Evolutionary conservation across 2,888 invertebrate species (phyloP), one percentile per base, ranked within the genome.

Genomic region (Sussaba pulchella): DNA sequence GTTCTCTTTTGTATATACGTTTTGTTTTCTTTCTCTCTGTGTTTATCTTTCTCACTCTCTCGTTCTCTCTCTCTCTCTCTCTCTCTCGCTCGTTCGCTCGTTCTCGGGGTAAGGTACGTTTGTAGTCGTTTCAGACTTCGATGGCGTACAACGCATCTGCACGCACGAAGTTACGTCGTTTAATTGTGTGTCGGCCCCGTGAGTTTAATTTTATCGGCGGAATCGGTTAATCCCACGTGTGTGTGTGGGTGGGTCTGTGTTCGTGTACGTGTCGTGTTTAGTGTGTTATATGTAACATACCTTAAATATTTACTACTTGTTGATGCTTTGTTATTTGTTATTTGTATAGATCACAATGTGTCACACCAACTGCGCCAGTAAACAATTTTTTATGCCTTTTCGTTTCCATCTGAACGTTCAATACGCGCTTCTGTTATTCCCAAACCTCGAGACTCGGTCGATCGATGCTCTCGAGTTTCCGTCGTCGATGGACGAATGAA

Each of bases 271-370:
- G 57, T 72, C 54, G 26, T 57, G 39, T 67, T 79, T 57, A 76
- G 36, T 71, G 43, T 82, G 66, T 87, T 83, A 78, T 83, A 82
- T 82, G 72, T 82, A 82, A 82, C 82, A 78, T 85, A 83, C 85
- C 88, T 89, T 89, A 90, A 89, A 87, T 89, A 89, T 87, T 86
- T 89, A 90, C 89, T 90, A 90, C 90, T 89, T 89, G 85, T 88
- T 88, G 88, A 89, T 90, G 89, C 86, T 89, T 90, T 88, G 88
- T 90, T 88, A 90, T 90, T 91, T 90, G 86, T 89, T 87, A 87
- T 85, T 89, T 88, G 82, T 88, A 89, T 90, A 90, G 90, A 91
- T 91, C 91, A 91, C 91, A 91, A 91, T 90, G 87, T 91, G 88
- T 91, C 90, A 88, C 89, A 90, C 90, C 90, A 89, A 87, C 87